Conservation (phyloP, 2,797 vertebrate genomes). For the Lepidocolaptes lacrymiger region DNA sequence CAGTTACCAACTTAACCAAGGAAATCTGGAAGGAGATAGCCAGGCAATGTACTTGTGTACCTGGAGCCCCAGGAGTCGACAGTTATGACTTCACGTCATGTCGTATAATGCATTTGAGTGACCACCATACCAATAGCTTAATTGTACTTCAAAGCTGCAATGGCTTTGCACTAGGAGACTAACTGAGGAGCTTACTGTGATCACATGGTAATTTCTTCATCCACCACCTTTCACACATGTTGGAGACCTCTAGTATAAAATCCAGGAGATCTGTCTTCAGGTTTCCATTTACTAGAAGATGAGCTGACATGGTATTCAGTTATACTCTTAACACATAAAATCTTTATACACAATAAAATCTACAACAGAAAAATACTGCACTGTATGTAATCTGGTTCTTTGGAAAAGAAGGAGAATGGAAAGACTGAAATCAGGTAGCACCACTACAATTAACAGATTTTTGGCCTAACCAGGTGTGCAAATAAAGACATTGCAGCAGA, state of each 20-base stretch:
- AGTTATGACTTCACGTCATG: background rate
- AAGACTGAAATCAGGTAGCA: background rate
- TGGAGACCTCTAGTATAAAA: background rate
- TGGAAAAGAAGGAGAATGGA: background rate
- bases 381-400: background rate
- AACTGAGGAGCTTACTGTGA: background rate
- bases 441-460: background rate
- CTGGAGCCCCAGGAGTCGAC: background rate
- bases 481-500: background rate
- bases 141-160: background rate
- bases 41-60: background rate
- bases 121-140: background rate
- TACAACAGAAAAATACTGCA: background rate
- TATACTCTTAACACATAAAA: background rate
- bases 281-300: background rate
- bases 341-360: background rate
- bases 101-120: background rate
- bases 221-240: background rate
- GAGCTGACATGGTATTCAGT: background rate
- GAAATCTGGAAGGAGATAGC: background rate
- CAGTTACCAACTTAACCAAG: background rate
- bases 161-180: background rate
- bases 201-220: background rate
- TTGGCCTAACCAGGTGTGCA: background rate
- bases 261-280: background rate